Base-by-base conservation (phyloP, 1,140 invertebrate species). In the Globodera ellingtonae region DNA sequence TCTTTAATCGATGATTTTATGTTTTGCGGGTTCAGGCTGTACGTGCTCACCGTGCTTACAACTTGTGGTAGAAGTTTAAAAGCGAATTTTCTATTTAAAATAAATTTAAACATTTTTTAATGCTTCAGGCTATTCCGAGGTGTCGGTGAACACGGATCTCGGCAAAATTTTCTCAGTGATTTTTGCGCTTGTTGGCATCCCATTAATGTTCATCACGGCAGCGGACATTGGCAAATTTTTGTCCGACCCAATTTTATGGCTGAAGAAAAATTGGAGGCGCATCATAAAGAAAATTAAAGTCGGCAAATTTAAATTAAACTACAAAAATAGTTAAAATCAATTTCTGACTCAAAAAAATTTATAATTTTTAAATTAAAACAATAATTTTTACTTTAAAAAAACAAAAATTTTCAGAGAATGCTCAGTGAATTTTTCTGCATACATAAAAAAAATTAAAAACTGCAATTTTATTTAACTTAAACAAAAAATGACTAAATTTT, bases 181-280 rank as follows among this genome's bases (percentile, higher is more conserved):
- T 24, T 89, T 89, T 78, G 88, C 88, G 9, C 81, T 89, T 24
- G 84, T 90, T 70, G 88, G 89, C 50, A 89, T 89, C 18, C 88
- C 88, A 10, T 79, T 89, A 48, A 90, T 89, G 89, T 89, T 89
- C 84, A 89, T 89, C 69, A 90, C 89, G 44, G 89, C 89, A 15
- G 88, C 89, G 0, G 88, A 89, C 80, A 89, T 89, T 76, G 89
- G 88, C 65, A 90, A 89, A 81, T 89, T 89, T 80, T 76, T 89
- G 46, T 89, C 88, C 10, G 87, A 89, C 80, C 89, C 87, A 21
- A 79, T 89, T 56, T 79, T 89, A n/a, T 88, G 83, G 76, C 85
- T 88, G 81, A 88, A 89, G 13, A 84, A 87, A 9, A 84, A 87
- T 62, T 89, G 88, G 87, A 87, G 85, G 75, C 73, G 84, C 71